Conservation (phyloP, 2,888 invertebrate genomes). For the Platycnemis pennipes region DNA sequence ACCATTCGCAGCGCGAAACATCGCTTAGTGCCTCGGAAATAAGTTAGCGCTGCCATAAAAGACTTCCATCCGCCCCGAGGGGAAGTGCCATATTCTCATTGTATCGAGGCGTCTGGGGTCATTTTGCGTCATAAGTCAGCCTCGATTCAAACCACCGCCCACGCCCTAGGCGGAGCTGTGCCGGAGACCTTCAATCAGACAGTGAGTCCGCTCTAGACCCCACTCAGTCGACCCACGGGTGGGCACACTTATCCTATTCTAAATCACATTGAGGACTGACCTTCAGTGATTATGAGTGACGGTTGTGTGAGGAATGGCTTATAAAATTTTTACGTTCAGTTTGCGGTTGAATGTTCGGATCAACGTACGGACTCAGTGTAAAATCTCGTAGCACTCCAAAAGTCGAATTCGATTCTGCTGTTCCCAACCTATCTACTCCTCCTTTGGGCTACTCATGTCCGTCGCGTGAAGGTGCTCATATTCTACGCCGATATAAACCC, state of each 20-base stretch:
- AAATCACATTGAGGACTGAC: not conserved
- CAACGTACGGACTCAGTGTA: not conserved
- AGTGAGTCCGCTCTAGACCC: not conserved
- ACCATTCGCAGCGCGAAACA: not conserved
- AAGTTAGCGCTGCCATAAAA: not conserved
- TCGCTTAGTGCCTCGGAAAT: not conserved
- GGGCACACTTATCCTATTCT: not conserved
- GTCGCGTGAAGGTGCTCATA: too few species aligned
- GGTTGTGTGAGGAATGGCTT: not conserved
- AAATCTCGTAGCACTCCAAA: not conserved
- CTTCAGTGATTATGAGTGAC: not conserved
- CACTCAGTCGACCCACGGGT: not conserved
- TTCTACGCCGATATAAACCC: too few species aligned
- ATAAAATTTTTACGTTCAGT: not conserved
- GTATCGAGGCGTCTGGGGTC: slow-evolving; percentile 8
- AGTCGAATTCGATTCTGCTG: too few species aligned
- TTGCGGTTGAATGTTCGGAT: not conserved
- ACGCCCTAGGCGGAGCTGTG: not conserved
- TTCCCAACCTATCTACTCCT: too few species aligned
- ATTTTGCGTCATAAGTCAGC: slow-evolving; percentile 31
- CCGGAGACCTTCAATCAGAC: slow-evolving; percentile 12
- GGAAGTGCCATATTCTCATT: slow-evolving; percentile 1
- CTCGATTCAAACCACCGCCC: slow-evolving; percentile 5
- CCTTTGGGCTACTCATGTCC: too few species aligned
- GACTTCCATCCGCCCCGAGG: not conserved